phyloP scores from a whole-genome alignment of 2,797 vertebrate genomes.

The Karalla daura region DNA sequence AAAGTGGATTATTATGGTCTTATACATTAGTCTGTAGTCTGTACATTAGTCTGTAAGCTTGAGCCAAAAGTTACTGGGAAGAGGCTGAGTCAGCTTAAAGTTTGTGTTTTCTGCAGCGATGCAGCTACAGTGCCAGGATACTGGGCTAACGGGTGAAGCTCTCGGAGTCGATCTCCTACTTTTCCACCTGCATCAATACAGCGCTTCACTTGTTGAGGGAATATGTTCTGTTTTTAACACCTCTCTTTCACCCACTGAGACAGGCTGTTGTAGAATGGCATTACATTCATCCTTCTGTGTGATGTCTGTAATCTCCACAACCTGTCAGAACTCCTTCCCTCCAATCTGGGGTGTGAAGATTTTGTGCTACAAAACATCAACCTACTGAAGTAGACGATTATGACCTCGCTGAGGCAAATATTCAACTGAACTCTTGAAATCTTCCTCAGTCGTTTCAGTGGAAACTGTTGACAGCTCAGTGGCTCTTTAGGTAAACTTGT shows the following conservation, averaged over 20 bases:
- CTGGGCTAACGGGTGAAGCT: neutral
- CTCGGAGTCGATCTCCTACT: neutral
- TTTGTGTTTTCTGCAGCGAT: neutral
- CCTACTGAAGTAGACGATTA: neutral
- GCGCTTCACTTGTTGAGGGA: slow-evolving; percentile 2
- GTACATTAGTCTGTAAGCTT: neutral
- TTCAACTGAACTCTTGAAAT: too few relatives aligned
- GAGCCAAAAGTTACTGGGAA: neutral
- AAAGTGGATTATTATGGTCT: neutral
- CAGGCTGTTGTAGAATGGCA: slow-evolving; percentile 14
- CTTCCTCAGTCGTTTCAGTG: neutral
- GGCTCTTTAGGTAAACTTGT: neutral
- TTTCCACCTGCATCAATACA: neutral
- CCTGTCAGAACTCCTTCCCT: slow-evolving; percentile 12
- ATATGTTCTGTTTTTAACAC: slow-evolving; percentile 17
- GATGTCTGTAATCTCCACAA: slow-evolving; percentile 22
- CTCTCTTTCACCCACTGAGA: slow-evolving; percentile 5
- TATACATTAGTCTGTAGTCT: neutral
- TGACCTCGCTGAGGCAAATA: neutral
- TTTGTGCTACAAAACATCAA: slow-evolving; percentile 3
- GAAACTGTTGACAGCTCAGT: neutral
- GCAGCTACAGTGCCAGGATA: neutral
- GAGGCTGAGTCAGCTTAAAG: neutral
- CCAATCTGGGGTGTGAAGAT: slow-evolving; percentile 14
- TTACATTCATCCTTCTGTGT: slow-evolving; percentile 9